Evolutionary conservation across 2,888 invertebrate species (phyloP), one percentile per base, ranked within the genome.

Genomic region (Perizoma flavofasciatum): DNA sequence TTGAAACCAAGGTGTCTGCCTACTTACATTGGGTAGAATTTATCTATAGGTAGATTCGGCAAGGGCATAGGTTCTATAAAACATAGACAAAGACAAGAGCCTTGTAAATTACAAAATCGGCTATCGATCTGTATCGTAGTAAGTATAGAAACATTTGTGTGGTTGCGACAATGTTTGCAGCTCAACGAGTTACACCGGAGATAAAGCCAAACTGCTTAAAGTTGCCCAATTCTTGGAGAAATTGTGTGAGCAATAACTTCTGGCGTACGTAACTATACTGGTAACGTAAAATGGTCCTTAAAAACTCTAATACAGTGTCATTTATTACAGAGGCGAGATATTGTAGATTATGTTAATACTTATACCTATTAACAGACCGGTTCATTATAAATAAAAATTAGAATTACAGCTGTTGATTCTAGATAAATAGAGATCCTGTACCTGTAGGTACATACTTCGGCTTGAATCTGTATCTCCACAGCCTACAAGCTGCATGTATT

Each of bases 131-230:
- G 67, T 44, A 48, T 49, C 33, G 59, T 68, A 51, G 71, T 72
- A 67, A 62, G 61, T 69, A 65, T 59, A 54, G 60, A 61, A 57
- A 67, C 55, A 74, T 72, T 74, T 74, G 68, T 67, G 67, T 72
- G 69, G 58, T 77, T 77, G 69, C 74, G 72, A 70, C 69, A 77
- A 71, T 71, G 59, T 65, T 67, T 61, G 65, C 68, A 57, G 66
- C 64, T 58, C 61, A 67, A 68, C 69, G 56, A 71, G 67, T 68
- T 68, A 68, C 72, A 62, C 62, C 55, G 67, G 67, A 70, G 70
- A 71, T 69, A 72, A 66, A 66, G 58, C 55, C 49, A 63, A 62
- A 69, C 62, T 59, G 59, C 49, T 49, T 48, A 61, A 54, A 60
- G 63, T 76, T 75, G 69, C 75, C 59, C 66, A 75, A 76, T 69